phyloP scores from a whole-genome alignment of 92 coral and sea anemone species.

The Micromussa lordhowensis region DNA sequence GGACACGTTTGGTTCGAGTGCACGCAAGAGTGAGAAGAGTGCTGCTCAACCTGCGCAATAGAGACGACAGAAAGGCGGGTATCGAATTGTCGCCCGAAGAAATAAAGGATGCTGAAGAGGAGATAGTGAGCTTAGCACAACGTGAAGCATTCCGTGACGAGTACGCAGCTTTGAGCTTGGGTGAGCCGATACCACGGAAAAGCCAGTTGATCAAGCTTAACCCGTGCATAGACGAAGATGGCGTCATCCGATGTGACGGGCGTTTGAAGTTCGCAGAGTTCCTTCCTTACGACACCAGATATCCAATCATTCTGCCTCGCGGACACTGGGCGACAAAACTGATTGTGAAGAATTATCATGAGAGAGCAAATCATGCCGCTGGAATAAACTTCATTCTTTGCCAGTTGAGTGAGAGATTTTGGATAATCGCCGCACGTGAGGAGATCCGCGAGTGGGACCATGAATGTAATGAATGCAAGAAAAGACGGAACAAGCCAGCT shows the following conservation, averaged over 20 bases:
- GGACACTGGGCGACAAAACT: slow-evolving; percentile 37
- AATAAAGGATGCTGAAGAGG: slow-evolving; percentile 17
- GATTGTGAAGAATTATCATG: background rate
- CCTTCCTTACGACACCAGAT: slow-evolving; percentile 48
- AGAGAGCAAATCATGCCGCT: slow-evolving; percentile 1
- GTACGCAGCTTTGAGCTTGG: background rate
- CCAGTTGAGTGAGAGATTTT: no score
- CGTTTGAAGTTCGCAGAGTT: slow-evolving; percentile 51
- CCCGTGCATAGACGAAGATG: slow-evolving; percentile 42
- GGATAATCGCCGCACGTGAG: slow-evolving; percentile 55
- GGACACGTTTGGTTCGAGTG: no score
- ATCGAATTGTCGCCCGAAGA: background rate
- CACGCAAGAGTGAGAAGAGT: background rate
- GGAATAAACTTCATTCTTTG: slow-evolving; percentile 54
- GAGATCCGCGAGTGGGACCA: slow-evolving; percentile 60
- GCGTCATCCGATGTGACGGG: slow-evolving; percentile 44
- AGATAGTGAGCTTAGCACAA: background rate
- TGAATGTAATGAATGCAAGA: slow-evolving; percentile 23
- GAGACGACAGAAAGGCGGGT: background rate
- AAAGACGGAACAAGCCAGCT: slow-evolving; percentile 49
- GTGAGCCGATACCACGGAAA: slow-evolving; percentile 23
- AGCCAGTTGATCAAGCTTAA: slow-evolving; percentile 6
- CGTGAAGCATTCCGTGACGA: slow-evolving; percentile 4
- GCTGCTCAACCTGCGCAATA: background rate
- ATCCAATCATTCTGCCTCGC: slow-evolving; percentile 56